Evolutionary conservation across 2,113 vertebrate species (phyloP).

Genomic region (Anarhynchus alexandrinus): DNA sequence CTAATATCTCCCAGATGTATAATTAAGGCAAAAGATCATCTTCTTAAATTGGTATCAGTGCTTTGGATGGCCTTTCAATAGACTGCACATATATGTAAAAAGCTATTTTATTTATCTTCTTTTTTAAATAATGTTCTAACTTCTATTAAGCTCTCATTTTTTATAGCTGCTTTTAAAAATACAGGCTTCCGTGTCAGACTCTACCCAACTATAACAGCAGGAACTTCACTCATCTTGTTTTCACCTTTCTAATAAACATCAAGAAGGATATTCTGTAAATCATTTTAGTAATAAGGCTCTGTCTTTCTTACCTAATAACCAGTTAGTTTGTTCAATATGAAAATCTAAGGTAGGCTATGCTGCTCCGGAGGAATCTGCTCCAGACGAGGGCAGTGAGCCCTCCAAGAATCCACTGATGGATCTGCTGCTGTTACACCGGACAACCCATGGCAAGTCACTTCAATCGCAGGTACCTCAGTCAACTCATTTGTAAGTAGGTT

Average conservation of each 20-base stretch:
- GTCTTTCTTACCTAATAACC: neutral
- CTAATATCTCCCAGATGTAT: slow-evolving; percentile 78
- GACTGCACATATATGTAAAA: slow-evolving; percentile 45
- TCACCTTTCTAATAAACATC: neutral
- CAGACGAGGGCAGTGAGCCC: neutral
- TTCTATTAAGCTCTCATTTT: neutral
- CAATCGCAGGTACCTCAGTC: neutral
- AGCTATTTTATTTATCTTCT: slow-evolving; percentile 56
- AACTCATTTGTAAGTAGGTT: neutral
- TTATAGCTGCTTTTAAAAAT: slow-evolving; percentile 35
- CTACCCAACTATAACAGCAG: neutral
- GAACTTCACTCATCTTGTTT: neutral
- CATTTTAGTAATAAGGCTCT: neutral
- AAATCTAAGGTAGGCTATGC: neutral
- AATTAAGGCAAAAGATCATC: slow-evolving; percentile 78
- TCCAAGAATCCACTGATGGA: neutral
- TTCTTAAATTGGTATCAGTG: slow-evolving; percentile 69
- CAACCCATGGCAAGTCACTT: neutral
- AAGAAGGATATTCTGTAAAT: neutral
- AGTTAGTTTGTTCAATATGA: neutral
- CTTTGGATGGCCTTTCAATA: slow-evolving; percentile 68
- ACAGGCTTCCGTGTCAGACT: neutral
- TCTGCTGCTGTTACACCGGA: neutral
- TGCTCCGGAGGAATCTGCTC: neutral
- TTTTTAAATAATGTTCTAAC: slow-evolving; percentile 32